phyloP scores from a whole-genome alignment of 2,113 vertebrate species.

The Procavia capensis region DNA sequence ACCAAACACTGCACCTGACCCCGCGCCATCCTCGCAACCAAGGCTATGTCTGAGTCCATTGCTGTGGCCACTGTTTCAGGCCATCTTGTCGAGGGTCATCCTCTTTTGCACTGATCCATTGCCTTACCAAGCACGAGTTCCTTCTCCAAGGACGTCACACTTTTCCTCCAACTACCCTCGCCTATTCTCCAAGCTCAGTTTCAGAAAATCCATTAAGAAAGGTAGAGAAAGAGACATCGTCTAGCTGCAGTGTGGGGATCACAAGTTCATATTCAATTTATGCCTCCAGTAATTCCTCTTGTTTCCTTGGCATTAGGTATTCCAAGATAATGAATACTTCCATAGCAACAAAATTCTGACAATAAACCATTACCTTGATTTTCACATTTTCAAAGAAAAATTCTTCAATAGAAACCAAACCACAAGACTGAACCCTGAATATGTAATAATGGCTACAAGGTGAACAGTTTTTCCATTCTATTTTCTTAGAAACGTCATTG shows the following conservation, averaged over 20 bases:
- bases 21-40: too few relatives aligned
- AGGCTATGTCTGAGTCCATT: too few relatives aligned
- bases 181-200: background rate
- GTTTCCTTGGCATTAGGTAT: conserved; percentile 62
- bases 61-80: background rate
- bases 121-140: background rate
- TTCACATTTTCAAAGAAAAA: conserved; percentile 75
- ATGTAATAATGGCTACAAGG: conserved; percentile 46
- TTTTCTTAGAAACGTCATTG: conserved; percentile 28
- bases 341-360: conserved; percentile 80
- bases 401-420: conserved; percentile 27
- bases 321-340: conserved; percentile 79
- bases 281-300: conserved; percentile 71
- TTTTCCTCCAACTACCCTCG: background rate
- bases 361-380: conserved; percentile 79
- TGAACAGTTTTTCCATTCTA: conserved; percentile 61
- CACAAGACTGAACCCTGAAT: conserved; percentile 65
- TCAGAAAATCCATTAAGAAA: conserved; percentile 46
- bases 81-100: background rate
- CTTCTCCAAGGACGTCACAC: background rate
- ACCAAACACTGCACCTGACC: too few relatives aligned
- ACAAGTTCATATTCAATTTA: conserved; percentile 72
- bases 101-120: background rate
- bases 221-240: background rate
- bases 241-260: background rate